Conservation (phyloP, 2,113 vertebrate genomes). For the Picathartes gymnocephalus region DNA sequence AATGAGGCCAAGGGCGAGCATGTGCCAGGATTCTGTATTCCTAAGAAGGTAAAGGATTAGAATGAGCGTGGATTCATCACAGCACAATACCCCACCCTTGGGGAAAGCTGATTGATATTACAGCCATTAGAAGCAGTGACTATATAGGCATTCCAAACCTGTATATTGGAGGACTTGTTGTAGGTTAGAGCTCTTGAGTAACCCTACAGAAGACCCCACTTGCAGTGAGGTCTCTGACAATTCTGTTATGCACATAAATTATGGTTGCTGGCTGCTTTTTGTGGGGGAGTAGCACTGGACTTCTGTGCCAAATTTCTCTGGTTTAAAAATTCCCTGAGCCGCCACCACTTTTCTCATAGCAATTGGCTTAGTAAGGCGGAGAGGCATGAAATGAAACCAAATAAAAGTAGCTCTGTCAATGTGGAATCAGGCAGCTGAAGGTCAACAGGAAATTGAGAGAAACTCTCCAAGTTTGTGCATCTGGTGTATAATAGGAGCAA, state of each 20-base stretch:
- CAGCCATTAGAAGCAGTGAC: neutral
- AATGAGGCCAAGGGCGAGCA: conserved; percentile 88
- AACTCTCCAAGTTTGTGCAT: neutral
- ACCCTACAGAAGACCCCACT: neutral
- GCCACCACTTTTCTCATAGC: conserved; percentile 45
- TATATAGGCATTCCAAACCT: neutral
- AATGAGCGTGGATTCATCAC: neutral
- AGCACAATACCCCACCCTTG: neutral
- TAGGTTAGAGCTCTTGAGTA: neutral
- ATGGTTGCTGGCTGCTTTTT: neutral
- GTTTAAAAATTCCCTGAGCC: conserved; percentile 45
- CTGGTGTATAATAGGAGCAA: neutral
- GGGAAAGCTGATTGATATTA: neutral
- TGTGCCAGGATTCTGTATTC: conserved; percentile 95
- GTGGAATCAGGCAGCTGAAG: conserved; percentile 39
- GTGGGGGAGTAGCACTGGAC: conserved; percentile 13
- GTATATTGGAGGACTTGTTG: neutral
- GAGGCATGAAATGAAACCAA: conserved; percentile 46
- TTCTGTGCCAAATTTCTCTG: conserved; percentile 26
- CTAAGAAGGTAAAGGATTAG: conserved; percentile 85
- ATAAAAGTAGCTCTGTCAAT: conserved; percentile 16
- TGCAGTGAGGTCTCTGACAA: neutral
- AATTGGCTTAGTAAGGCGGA: conserved; percentile 23
- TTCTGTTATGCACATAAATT: neutral
- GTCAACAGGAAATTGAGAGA: conserved; percentile 21